Evolutionary conservation across 2,113 vertebrate species (phyloP), one percentile per base, ranked within the genome.

Genomic region (Melanocharis versteri): DNA sequence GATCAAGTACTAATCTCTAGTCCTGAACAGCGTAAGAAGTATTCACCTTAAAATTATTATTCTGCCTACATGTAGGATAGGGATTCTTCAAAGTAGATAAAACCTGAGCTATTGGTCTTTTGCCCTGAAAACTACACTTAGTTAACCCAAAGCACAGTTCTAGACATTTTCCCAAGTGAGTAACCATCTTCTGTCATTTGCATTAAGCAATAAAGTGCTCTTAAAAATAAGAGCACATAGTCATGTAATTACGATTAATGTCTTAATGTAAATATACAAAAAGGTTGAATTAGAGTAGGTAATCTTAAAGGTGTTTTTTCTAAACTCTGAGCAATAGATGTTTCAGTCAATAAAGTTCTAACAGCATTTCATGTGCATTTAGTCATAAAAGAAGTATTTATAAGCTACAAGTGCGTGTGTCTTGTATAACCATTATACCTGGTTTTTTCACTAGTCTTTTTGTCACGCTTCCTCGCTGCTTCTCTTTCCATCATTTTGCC

Each of bases 401-500:
- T 39, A 79, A 82, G 3, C 33, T 47, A 18, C 33, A 60, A 40
- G 19, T 39, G 4, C 47, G 11, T 37, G 27, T 60, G 26, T 31
- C 40, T 69, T 45, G 1, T 65, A 39, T 45, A 61, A 24, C 3
- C 61, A 26, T 48, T 66, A 56, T 83, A 58, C 7, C 26, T 20
- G 18, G 0, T 35, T 83, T 69, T 37, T 56, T 30, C 31, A 48
- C 23, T 35, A 15, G 7, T 62, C 24, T 79, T 89, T 83, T 83
- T 6, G 2, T 53, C 42, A 54, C 0, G 0, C 39, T 85, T 93
- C 24, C 17, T 87, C 3, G 1, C 33, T 66, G 40, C 42, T 87
- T 76, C 33, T 76, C 30, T 87, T 85, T 83, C 53, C 27, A 58
- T 70, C n/a, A 48, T 50, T 89, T 70, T 84, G 30, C 33, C 62